A percentile compares a stretch with the other conserved stretches of the same genome.
phyloP scores from a whole-genome alignment of 2,888 invertebrate genomes.

The Drosophila limbata region DNA sequence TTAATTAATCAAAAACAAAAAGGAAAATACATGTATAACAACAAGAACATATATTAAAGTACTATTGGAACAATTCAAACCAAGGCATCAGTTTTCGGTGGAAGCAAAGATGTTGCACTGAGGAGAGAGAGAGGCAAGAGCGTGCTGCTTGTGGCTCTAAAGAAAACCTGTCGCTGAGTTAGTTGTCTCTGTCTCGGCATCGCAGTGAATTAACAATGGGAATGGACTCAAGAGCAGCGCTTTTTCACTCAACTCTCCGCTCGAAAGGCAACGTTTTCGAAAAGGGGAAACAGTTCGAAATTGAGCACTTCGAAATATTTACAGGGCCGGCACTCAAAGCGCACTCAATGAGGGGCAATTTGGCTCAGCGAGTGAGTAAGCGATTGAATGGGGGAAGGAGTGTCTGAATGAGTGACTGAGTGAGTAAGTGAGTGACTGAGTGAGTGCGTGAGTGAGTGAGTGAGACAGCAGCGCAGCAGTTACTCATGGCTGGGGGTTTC shows the following conservation, averaged over 20 bases:
- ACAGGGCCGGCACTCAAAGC: slow-evolving; percentile 14
- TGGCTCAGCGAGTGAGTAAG: slow-evolving; percentile 3
- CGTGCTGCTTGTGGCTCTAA: not conserved
- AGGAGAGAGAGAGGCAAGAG: not conserved
- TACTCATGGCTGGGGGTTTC: slow-evolving; percentile 6
- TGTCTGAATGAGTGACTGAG: slow-evolving; percentile 12
- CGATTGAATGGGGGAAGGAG: slow-evolving; percentile 3
- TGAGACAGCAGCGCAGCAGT: slow-evolving; percentile 36
- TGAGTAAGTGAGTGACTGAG: slow-evolving; percentile 10
- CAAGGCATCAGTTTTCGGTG: not conserved
- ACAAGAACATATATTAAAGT: not conserved
- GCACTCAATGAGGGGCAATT: slow-evolving; percentile 24
- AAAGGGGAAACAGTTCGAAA: slow-evolving; percentile 59
- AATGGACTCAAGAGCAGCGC: slow-evolving; percentile 31
- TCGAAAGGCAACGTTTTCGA: slow-evolving; percentile 34
- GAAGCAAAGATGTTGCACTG: slow-evolving; percentile 1
- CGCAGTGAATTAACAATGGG: slow-evolving; percentile 3
- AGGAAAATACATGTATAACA: no score
- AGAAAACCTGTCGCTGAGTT: slow-evolving; percentile 29
- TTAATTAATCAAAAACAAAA: no score
- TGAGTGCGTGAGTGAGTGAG: slow-evolving; percentile 22
- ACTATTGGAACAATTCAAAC: not conserved
- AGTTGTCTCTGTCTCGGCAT: slow-evolving; percentile 11
- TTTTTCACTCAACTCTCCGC: slow-evolving; percentile 55
- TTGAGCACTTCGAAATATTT: slow-evolving; percentile 34